Base-by-base conservation (phyloP, 2,113 vertebrate species). In the Oreocharis arfaki region DNA sequence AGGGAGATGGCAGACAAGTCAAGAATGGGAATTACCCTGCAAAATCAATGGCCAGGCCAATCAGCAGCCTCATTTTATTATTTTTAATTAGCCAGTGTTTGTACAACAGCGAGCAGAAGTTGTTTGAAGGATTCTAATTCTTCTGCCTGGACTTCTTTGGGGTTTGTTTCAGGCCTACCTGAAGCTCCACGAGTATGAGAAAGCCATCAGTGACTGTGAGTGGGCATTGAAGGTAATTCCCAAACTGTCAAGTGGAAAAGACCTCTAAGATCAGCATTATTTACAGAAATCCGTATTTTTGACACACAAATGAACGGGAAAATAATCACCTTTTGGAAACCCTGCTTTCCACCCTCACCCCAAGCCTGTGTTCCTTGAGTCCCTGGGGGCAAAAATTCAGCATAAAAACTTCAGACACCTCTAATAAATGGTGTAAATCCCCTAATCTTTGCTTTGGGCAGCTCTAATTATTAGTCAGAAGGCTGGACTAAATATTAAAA, bases 161-260 rank as follows among this genome's bases (percentile, higher is more conserved):
- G 7, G 19, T 90, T 83, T 79, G 4, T 95, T 92, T 88, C 89
- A 99, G 99, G 99, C 99, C 18, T 98, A 98, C 68, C 98, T 99
- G 90, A 99, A 99, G 93, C 96, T 99, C 65, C 94, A 94, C 8
- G 98, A 98, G 81, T 99, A 98, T 84, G 95, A 96, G 71, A 98
- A 99, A 75, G 99, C 98, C 44, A 96, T 99, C 73, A 81, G 44
- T 90, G 99, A 99, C 93, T 99, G 99, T 77, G 98, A 99, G 57
- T 99, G 99, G 99, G 99, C 99, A 52, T 87, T 99, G 61, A 99
- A 98, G 99, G 99, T 99, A 98, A 98, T 97, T 39, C 19, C 67
- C 53, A 13, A 19, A 15, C 3, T 59, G 4, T 18, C 22, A 24
- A 5, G 16, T 39, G 11, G 28, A 10, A 82, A 60, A 60, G 1